These are phyloP conservation scores for Alviniconcha strummeri DNA, from an alignment of 2,888 invertebrate genomes.

Conservation along the genomic window DNA sequence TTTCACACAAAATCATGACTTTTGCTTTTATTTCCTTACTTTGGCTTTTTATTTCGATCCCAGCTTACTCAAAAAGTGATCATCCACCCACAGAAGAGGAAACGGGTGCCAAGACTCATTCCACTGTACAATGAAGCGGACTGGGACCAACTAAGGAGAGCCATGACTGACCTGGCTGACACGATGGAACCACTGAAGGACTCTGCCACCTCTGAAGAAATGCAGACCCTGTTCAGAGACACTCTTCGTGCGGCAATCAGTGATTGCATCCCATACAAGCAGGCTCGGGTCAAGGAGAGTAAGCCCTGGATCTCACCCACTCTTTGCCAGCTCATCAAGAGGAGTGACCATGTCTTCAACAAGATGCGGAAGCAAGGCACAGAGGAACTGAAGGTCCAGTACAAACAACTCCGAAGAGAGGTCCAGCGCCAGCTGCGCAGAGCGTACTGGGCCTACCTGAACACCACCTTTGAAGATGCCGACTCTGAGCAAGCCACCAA, in stretches of 20 bases:
- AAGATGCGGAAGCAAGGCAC: background rate
- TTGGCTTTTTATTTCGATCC: no score
- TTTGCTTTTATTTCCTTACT: no score
- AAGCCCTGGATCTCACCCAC: background rate
- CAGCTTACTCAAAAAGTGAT: no score
- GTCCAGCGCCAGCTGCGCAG: background rate
- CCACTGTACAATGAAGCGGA: background rate
- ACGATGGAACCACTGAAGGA: background rate
- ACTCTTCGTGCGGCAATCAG: background rate
- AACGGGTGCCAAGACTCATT: conserved; percentile 1
- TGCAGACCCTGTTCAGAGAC: conserved; percentile 14
- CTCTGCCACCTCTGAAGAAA: conserved; percentile 1
- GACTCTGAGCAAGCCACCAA: background rate
- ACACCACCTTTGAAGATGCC: background rate
- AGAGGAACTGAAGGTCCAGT: conserved; percentile 10
- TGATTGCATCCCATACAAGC: background rate
- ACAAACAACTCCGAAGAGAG: background rate
- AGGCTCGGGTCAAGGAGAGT: conserved; percentile 2
- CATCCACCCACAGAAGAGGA: background rate
- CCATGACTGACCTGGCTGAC: conserved; percentile 8
- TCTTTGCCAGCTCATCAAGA: background rate
- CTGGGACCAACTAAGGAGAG: background rate
- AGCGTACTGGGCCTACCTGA: background rate
- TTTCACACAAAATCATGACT: no score
- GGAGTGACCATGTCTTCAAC: background rate